phyloP scores from a whole-genome alignment of 2,888 invertebrate species.

The Falcaria lacertinaria region DNA sequence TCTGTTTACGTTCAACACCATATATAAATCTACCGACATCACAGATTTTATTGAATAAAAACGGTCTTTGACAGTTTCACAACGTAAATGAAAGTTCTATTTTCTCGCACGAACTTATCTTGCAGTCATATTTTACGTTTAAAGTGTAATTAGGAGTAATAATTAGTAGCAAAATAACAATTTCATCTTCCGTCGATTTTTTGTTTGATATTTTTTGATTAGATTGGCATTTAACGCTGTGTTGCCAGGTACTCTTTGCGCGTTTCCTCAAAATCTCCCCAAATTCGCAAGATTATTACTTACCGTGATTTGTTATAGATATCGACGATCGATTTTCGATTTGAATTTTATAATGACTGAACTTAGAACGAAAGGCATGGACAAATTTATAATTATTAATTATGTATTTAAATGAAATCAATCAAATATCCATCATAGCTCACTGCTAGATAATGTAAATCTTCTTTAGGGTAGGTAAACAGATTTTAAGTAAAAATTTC shows the following conservation, averaged over 20 bases:
- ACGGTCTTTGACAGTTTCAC: constrained; percentile 22
- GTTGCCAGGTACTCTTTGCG: neutral
- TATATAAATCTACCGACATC: constrained; percentile 68
- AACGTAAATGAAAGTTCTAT: constrained; percentile 44
- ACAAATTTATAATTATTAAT: too few relatives aligned
- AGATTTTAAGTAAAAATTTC: too few relatives aligned
- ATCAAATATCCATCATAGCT: too few relatives aligned
- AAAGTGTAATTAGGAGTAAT: constrained; percentile 26
- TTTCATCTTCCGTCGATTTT: constrained; percentile 36
- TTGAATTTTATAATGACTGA: too few relatives aligned
- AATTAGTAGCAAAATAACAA: constrained; percentile 45
- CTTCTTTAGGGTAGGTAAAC: too few relatives aligned
- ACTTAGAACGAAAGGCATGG: too few relatives aligned
- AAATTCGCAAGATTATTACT: too few relatives aligned
- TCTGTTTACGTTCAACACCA: constrained; percentile 33
- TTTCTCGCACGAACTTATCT: constrained; percentile 48
- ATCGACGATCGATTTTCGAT: too few relatives aligned
- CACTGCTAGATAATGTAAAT: too few relatives aligned
- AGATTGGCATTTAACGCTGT: neutral
- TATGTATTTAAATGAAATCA: too few relatives aligned
- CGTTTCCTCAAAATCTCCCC: too few relatives aligned
- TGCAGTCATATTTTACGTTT: constrained; percentile 36
- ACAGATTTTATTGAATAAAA: constrained; percentile 38
- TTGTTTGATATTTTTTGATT: constrained; percentile 23
- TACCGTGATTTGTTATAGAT: too few relatives aligned